Conservation (phyloP, 2,888 invertebrate species). For the Philopedon plagiatum region DNA sequence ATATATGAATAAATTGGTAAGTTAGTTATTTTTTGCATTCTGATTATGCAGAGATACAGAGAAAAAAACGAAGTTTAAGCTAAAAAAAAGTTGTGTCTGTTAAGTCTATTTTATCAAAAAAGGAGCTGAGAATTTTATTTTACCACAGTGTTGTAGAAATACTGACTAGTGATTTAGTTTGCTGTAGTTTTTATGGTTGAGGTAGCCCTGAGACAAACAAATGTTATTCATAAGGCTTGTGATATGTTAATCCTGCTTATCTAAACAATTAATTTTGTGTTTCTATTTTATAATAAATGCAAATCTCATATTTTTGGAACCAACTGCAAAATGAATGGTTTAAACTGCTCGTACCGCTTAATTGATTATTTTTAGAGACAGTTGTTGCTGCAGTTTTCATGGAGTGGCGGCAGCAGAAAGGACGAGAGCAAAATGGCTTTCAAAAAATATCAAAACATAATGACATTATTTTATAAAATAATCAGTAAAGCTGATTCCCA, state of each 20-base stretch:
- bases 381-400: slow-evolving; percentile 32
- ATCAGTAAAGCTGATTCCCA: slow-evolving; percentile 28
- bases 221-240: neutral
- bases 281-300: slow-evolving; percentile 24
- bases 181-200: no score
- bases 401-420: slow-evolving; percentile 30
- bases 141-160: neutral
- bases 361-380: slow-evolving; percentile 30
- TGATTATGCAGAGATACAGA: neutral
- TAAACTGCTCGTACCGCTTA: slow-evolving; percentile 31
- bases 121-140: no score
- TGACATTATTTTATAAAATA: slow-evolving; percentile 30
- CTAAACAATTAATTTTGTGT: neutral
- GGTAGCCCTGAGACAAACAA: neutral
- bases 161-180: no score
- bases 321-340: slow-evolving; percentile 28
- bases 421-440: slow-evolving; percentile 29
- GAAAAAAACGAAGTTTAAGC: neutral
- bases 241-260: no score
- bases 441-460: slow-evolving; percentile 34
- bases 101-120: no score
- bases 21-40: neutral
- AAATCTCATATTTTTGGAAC: slow-evolving; percentile 39
- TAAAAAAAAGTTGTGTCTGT: neutral
- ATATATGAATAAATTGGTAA: slow-evolving; percentile 33